phyloP scores from a whole-genome alignment of 2,888 invertebrate species.

The Protodeltote pygarga region DNA sequence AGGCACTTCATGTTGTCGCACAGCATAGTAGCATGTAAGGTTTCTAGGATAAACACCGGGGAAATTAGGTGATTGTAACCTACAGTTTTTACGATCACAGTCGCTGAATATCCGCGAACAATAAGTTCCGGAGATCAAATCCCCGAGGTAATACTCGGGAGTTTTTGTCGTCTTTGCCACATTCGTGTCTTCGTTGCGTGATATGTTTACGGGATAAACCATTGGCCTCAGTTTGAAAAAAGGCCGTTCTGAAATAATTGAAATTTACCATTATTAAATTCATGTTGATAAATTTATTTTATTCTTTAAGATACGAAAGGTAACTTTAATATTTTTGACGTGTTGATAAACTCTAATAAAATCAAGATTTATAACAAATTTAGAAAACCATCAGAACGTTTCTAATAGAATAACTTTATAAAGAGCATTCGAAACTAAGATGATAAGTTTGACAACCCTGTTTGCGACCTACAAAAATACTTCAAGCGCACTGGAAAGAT shows the following conservation, averaged over 20 bases:
- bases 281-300: slow-evolving; percentile 36
- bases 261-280: slow-evolving; percentile 56
- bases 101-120: slow-evolving; percentile 97
- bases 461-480: no score
- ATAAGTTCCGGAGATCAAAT: slow-evolving; percentile 96
- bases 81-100: slow-evolving; percentile 95
- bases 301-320: slow-evolving; percentile 14
- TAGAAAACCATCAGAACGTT: no score
- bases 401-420: no score
- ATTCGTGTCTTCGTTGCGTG: slow-evolving; percentile 77
- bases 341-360: no score
- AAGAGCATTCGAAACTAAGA: no score
- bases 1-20: slow-evolving; percentile 94
- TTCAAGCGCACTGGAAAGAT: no score
- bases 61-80: slow-evolving; percentile 96
- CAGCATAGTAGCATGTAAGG: slow-evolving; percentile 97
- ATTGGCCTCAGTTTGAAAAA: slow-evolving; percentile 83
- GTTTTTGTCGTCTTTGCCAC: slow-evolving; percentile 78
- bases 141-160: slow-evolving; percentile 92
- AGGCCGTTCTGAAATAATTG: slow-evolving; percentile 82
- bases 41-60: slow-evolving; percentile 97
- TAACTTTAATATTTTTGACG: no score
- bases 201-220: slow-evolving; percentile 82
- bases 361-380: no score
- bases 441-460: no score